Percentiles rank a stretch among this genome's conserved stretches.
Conservation (phyloP, 2,888 invertebrate species). For the Spilarctia lutea region DNA sequence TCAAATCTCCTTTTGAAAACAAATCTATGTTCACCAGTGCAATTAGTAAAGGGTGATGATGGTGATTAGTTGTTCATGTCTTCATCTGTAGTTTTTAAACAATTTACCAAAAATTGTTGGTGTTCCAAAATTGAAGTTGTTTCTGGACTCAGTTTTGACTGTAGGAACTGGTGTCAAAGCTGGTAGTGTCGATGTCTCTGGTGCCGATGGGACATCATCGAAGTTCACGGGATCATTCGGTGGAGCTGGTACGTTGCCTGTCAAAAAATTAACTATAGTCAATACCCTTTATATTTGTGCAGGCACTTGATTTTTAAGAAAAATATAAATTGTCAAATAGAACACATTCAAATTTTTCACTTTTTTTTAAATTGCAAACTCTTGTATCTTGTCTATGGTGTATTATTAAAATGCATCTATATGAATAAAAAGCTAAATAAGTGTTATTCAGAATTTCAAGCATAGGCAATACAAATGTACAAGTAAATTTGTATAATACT, state of each 20-base stretch:
- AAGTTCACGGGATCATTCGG: slow-evolving; percentile 47
- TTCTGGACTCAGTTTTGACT: slow-evolving; percentile 38
- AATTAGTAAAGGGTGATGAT: too few relatives aligned
- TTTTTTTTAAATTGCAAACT: background rate
- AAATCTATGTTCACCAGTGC: too few relatives aligned
- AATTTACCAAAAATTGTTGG: slow-evolving; percentile 20
- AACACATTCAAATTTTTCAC: background rate
- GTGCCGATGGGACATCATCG: slow-evolving; percentile 15
- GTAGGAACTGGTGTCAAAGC: slow-evolving; percentile 37
- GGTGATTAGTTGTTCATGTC: background rate
- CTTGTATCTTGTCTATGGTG: too few relatives aligned
- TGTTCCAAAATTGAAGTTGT: slow-evolving; percentile 41
- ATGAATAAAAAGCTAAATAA: background rate
- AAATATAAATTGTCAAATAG: background rate
- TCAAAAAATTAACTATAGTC: background rate
- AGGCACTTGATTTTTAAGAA: too few relatives aligned
- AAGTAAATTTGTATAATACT: background rate
- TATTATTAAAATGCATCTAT: background rate
- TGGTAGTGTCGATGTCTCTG: slow-evolving; percentile 33
- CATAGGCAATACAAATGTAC: background rate
- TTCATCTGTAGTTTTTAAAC: background rate
- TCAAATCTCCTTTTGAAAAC: too few relatives aligned
- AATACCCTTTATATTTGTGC: too few relatives aligned
- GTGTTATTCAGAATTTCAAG: background rate
- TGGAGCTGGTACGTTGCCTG: slow-evolving; percentile 5